Evolutionary conservation across 1,140 invertebrate genomes (phyloP).

Genomic region (Scylla paramamosain): DNA sequence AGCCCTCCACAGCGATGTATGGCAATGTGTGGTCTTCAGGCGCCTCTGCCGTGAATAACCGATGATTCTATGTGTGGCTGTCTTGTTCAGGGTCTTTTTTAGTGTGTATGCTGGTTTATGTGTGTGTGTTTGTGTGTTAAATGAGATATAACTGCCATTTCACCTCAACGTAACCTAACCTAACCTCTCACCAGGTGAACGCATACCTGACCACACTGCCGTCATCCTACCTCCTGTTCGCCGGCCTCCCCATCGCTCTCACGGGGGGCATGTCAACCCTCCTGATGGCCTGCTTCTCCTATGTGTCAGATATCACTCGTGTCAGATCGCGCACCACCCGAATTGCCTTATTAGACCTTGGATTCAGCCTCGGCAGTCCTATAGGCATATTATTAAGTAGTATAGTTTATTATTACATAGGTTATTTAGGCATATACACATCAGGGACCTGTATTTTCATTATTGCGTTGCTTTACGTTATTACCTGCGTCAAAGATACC

Average conservation of each 20-base stretch:
- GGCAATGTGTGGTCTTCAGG: too few relatives aligned
- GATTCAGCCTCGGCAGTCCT: conserved; percentile 35
- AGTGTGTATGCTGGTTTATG: neutral
- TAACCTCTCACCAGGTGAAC: conserved; percentile 52
- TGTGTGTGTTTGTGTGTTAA: neutral
- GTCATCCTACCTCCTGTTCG: conserved; percentile 57
- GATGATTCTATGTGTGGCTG: neutral
- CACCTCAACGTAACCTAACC: neutral
- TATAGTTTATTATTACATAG: conserved; percentile 31
- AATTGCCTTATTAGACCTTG: conserved; percentile 62
- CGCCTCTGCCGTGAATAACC: too few relatives aligned
- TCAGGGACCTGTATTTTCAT: neutral
- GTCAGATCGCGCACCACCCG: conserved; percentile 47
- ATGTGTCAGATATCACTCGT: conserved; percentile 66
- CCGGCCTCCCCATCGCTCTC: conserved; percentile 54
- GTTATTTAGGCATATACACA: conserved; percentile 55
- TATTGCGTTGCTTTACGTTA: conserved; percentile 27
- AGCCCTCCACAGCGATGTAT: too few relatives aligned
- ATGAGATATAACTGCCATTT: neutral
- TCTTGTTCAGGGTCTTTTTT: neutral
- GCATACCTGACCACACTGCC: conserved; percentile 61
- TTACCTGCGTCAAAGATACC: conserved; percentile 51
- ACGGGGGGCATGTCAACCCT: conserved; percentile 59
- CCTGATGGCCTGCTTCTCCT: conserved; percentile 67
- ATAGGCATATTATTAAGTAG: conserved; percentile 53